phyloP scores from a whole-genome alignment of 2,797 vertebrate genomes.

The Rhodeus uyekii region DNA sequence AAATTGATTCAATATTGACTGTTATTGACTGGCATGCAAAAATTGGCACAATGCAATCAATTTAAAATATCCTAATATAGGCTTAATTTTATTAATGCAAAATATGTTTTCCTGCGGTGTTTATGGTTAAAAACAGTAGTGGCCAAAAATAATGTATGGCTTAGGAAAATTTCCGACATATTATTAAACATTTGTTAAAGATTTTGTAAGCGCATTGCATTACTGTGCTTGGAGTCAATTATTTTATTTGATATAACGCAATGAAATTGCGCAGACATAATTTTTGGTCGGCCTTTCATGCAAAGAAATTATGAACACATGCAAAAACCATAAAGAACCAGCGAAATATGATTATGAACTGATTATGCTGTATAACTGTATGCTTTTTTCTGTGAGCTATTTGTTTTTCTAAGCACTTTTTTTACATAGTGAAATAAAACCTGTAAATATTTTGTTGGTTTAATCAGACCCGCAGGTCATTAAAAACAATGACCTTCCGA shows the following conservation, averaged over 20 bases:
- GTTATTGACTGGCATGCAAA: neutral
- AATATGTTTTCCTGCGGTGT: neutral
- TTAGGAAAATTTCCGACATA: neutral
- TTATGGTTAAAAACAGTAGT: neutral
- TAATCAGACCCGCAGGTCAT: neutral
- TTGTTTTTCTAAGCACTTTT: neutral
- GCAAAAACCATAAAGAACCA: neutral
- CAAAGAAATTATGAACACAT: neutral
- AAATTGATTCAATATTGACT: no score
- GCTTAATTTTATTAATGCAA: neutral
- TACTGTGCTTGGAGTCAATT: neutral
- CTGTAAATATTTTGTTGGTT: neutral
- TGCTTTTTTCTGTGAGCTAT: neutral
- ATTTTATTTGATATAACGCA: neutral
- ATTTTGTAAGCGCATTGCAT: neutral
- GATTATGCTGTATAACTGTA: neutral
- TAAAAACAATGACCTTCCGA: neutral
- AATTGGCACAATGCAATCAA: neutral
- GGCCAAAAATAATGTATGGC: neutral
- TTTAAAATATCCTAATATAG: neutral
- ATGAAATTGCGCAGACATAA: neutral
- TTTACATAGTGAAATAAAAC: neutral
- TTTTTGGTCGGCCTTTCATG: neutral
- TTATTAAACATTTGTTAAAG: neutral
- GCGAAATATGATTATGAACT: neutral